These are phyloP conservation scores for Hystrix brachyura DNA, from an alignment of 2,113 vertebrate genomes.

Conservation along the genomic window DNA sequence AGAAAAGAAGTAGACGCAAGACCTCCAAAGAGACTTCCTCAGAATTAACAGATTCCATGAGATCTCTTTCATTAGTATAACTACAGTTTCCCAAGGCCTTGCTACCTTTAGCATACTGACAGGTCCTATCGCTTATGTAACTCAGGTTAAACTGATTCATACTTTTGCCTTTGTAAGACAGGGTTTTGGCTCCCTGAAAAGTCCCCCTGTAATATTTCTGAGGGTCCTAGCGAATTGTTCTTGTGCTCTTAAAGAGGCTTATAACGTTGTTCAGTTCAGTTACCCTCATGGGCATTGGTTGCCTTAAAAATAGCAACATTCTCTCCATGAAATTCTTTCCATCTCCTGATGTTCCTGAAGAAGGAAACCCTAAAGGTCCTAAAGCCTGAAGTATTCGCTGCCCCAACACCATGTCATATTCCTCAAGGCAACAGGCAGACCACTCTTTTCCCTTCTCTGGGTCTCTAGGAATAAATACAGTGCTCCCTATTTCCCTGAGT, in stretches of 20 bases:
- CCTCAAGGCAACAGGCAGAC: background rate
- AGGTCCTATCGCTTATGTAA: background rate
- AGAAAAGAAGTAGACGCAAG: background rate
- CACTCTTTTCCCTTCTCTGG: background rate
- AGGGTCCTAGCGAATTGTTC: background rate
- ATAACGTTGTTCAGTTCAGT: background rate
- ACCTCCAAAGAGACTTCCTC: background rate
- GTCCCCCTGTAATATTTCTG: background rate
- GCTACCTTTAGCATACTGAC: background rate
- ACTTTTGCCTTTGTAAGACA: background rate
- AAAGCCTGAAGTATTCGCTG: background rate
- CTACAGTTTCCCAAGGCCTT: background rate
- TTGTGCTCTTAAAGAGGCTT: background rate
- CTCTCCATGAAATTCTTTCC: background rate
- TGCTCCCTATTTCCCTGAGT: accelerated
- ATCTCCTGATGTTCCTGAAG: background rate
- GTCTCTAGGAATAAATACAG: background rate
- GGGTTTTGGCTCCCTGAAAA: background rate
- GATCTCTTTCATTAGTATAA: background rate
- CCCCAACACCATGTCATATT: no score
- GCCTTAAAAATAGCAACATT: background rate
- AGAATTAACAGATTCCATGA: background rate
- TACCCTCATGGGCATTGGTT: background rate
- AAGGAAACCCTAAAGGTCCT: background rate
- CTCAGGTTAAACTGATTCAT: background rate